Base-by-base conservation (phyloP, 2,888 invertebrate species). In the Stegophylla sp. region DNA sequence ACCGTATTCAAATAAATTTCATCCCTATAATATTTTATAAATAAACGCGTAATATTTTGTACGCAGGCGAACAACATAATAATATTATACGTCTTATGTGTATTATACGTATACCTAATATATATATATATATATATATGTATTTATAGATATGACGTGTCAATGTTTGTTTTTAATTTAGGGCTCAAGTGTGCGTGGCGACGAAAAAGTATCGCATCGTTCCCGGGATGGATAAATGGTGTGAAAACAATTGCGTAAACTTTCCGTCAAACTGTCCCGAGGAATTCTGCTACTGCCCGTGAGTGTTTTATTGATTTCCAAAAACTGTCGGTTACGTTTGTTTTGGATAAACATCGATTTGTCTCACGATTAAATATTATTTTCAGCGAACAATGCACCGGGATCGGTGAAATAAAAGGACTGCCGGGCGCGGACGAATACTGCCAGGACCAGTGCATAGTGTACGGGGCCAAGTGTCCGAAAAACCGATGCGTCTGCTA, bases 211-310 rank as follows among this genome's bases (percentile, higher is more conserved):
- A 90, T 87, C 89, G 90, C 59, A 86, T 88, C 34, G 88, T 94
- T 81, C 93, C 93, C 3, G 94, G 94, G 69, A 93, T 95, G 90
- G 89, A 89, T 84, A 89, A 89, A 82, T 95, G 95, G 95, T 95
- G 95, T 85, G 92, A 94, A 87, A 90, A 89, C 51, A 95, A 95
- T 87, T 96, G 95, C 84, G 88, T 95, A 83, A 91, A 93, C 82
- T 94, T 94, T 87, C 95, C 95, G 1, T 94, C 95, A 3, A 92
- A 94, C 86, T 95, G 95, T 85, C 95, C 95, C 0, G 88, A 90
- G 69, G 88, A 89, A 0, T 88, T 93, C 74, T 95, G 95, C 85
- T 88, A 89, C 83, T 95, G 95, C 86, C 94, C 94, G 94, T 95
- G 88, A 92, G 23, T 26, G 12, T 7, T 17, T 0, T 51, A 51